phyloP scores from a whole-genome alignment of 2,113 vertebrate genomes.

The Gnathonemus echidnorhynchus region DNA sequence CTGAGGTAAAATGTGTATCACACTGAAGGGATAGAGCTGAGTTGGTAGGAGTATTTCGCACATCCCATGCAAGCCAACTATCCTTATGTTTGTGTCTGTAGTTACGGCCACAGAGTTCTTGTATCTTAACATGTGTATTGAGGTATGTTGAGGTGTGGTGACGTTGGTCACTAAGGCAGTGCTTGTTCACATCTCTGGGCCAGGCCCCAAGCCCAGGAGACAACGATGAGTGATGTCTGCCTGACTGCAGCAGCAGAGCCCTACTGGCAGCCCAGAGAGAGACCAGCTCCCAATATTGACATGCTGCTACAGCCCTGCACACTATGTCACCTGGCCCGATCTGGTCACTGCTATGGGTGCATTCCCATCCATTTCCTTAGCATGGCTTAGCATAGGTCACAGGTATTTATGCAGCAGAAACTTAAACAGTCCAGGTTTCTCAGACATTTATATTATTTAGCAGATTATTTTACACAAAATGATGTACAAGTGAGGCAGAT shows the following conservation, averaged over 20 bases:
- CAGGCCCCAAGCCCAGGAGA: not conserved
- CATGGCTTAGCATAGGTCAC: not conserved
- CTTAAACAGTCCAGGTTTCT: not conserved
- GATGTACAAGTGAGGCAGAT: slow-evolving; percentile 1
- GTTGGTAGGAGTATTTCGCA: not conserved
- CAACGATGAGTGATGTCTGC: slow-evolving; percentile 32
- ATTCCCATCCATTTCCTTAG: not conserved
- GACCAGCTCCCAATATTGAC: slow-evolving; percentile 74
- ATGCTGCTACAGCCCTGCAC: slow-evolving; percentile 74
- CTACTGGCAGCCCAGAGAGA: slow-evolving; percentile 60
- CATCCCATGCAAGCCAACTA: not conserved
- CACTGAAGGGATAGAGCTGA: not conserved
- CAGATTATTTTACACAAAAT: not conserved
- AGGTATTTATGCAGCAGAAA: not conserved
- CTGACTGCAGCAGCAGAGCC: slow-evolving; percentile 70
- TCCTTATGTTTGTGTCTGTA: not conserved
- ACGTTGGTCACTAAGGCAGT: not conserved
- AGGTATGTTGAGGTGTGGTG: not conserved
- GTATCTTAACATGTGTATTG: not conserved
- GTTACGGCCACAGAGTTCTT: not conserved
- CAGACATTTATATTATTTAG: not conserved
- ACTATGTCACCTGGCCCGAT: slow-evolving; percentile 26
- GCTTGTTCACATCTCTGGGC: not conserved
- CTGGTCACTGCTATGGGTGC: not conserved
- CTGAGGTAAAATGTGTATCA: not conserved